phyloP scores from a whole-genome alignment of 2,888 invertebrate species.

The Frankliniella fusca region DNA sequence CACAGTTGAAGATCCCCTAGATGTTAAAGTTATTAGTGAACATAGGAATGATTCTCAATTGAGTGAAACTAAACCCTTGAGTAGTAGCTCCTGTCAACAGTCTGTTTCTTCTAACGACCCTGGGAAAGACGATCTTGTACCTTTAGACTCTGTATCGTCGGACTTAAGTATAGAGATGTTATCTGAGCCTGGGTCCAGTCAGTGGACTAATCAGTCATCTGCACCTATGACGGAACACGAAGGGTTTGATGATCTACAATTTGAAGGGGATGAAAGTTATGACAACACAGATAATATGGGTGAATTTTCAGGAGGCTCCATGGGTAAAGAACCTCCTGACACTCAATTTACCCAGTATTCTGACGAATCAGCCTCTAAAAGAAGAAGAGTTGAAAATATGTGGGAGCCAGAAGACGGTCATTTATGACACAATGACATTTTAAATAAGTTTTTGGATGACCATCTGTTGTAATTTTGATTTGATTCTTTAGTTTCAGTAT shows the following conservation, averaged over 20 bases:
- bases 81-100: no score
- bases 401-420: neutral
- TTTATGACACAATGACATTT: neutral
- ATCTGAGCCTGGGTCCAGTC: conserved; percentile 1
- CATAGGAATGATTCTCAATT: neutral
- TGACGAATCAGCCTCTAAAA: neutral
- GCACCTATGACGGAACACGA: conserved; percentile 7
- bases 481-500: neutral
- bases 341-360: neutral
- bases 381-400: conserved; percentile 22
- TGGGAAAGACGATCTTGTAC: neutral
- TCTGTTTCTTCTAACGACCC: neutral
- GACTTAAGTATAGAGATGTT: neutral
- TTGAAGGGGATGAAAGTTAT: conserved; percentile 9
- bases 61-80: neutral
- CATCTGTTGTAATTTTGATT: neutral
- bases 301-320: neutral
- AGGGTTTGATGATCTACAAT: neutral
- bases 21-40: no score
- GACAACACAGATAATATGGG: neutral
- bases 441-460: neutral
- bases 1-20: no score
- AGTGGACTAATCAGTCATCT: conserved; percentile 2
- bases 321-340: neutral
- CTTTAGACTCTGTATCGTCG: neutral